Conservation (phyloP, 2,888 invertebrate genomes). For the Caenorhabditis parvicauda region DNA sequence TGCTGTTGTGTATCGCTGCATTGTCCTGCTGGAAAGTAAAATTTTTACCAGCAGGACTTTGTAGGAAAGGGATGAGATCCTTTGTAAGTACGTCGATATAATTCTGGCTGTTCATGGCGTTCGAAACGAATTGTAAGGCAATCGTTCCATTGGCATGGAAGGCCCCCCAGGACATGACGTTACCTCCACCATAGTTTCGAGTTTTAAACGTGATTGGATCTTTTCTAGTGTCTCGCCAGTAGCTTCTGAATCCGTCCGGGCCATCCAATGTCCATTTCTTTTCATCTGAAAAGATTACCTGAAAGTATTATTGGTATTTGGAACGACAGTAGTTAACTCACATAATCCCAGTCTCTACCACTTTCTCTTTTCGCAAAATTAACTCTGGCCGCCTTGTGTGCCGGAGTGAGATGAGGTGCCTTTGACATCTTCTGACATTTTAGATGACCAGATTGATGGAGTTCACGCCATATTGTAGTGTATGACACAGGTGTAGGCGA, state of each 20-base stretch:
- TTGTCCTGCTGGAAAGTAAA: neutral
- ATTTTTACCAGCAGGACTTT: neutral
- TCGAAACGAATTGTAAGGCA: neutral
- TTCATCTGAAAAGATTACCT: conserved; percentile 40
- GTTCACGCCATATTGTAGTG: no score
- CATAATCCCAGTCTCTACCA: neutral
- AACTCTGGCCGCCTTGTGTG: conserved; percentile 6
- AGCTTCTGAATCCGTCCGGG: conserved; percentile 34
- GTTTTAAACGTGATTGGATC: conserved; percentile 20
- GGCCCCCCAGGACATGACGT: conserved; percentile 42
- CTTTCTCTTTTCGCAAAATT: conserved; percentile 9
- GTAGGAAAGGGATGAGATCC: conserved; percentile 20
- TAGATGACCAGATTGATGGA: no score
- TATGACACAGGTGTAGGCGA: no score
- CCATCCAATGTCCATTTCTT: conserved; percentile 47
- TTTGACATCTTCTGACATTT: no score
- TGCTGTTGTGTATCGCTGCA: neutral
- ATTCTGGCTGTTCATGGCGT: conserved; percentile 11
- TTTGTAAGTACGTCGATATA: conserved; percentile 15
- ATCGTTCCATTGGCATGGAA: conserved; percentile 1
- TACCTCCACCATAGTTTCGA: conserved; percentile 35
- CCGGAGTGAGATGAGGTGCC: conserved; percentile 1
- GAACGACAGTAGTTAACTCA: accelerated
- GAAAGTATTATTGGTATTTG: neutral
- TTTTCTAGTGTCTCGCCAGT: conserved; percentile 41